These are phyloP conservation scores for Macroramphosus scolopax DNA, from an alignment of 2,797 vertebrate species.

Conservation along the genomic window DNA sequence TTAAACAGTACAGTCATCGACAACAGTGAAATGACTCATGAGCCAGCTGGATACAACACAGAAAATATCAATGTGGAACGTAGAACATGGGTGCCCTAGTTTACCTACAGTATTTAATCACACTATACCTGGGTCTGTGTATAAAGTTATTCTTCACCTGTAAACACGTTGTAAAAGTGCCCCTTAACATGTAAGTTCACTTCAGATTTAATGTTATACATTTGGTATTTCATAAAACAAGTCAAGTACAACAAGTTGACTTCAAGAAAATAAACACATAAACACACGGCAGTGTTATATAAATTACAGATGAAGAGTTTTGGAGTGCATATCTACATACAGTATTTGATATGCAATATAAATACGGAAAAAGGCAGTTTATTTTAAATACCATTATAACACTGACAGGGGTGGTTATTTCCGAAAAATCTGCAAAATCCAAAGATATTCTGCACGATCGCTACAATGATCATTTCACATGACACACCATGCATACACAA, in stretches of 20 bases:
- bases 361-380: constrained; percentile 16
- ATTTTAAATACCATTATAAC: constrained; percentile 1
- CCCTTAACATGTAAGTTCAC: not conserved
- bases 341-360: no score
- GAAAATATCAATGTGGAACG: no score
- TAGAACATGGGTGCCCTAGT: no score
- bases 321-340: constrained; percentile 1
- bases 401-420: not conserved
- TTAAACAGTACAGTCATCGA: not conserved
- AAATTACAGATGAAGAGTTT: constrained; percentile 2
- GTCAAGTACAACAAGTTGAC: no score
- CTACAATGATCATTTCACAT: not conserved
- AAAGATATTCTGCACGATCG: constrained; percentile 6
- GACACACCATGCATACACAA: not conserved
- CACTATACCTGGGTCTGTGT: constrained; percentile 2
- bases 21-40: not conserved
- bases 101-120: constrained; percentile 9
- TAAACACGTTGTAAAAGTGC: constrained; percentile 14
- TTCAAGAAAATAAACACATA: not conserved
- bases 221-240: constrained; percentile 5
- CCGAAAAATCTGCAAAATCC: constrained; percentile 1
- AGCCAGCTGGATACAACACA: no score
- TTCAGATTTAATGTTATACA: constrained; percentile 3
- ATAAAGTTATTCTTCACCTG: constrained; percentile 8
- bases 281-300: not conserved